Base-by-base conservation (phyloP, 2,113 vertebrate species). In the Etheostoma cragini region DNA sequence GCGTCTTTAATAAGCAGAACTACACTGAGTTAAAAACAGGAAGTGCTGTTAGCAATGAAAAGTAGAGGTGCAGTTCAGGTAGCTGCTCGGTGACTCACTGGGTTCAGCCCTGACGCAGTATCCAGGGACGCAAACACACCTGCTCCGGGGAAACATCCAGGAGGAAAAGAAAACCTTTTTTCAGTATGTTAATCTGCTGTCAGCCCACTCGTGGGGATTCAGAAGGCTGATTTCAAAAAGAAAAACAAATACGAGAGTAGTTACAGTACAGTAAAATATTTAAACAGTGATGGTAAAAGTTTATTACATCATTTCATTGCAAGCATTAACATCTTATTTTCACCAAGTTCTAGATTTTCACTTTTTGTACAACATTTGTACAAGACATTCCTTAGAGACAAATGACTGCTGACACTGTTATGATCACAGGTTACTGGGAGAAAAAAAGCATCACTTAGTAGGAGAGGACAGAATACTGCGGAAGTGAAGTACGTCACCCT, bases 401-500 rank as follows among this genome's bases (percentile, higher is more conserved):
- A 68, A 63, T 14, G 6, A 22, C 4, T 21, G 17, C 26, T 64
- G 4, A 58, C 3, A 21, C 10, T 24, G 15, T 42, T 7, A 1
- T 54, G 50, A 52, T 56, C 42, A 42, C 6, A 53, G 33, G 53
- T 24, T 16, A 66, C 33, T 24, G 26, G 21, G 21, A 15, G 24
- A 42, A 2, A 38, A 56, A 56, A 14, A 82, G 52, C 65, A 46
- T 71, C 60, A 16, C 1, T 5, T 22, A 38, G 19, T 16, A 11
- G 1, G 8, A 26, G 58, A 69, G 68, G 50, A 69, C 49, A 74
- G 69, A 42, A 12, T 6, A 1, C 63, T 35, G 57, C 33, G 58
- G 87, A 87, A 87, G 82, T 70, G 67, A 79, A 62, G 64, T 35
- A 24, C 30, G 56, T 5, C 75, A 54, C 49, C 54, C 22, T 79